Evolutionary conservation across 2,797 vertebrate genomes (phyloP).

Genomic region (Sebastes jordani): DNA sequence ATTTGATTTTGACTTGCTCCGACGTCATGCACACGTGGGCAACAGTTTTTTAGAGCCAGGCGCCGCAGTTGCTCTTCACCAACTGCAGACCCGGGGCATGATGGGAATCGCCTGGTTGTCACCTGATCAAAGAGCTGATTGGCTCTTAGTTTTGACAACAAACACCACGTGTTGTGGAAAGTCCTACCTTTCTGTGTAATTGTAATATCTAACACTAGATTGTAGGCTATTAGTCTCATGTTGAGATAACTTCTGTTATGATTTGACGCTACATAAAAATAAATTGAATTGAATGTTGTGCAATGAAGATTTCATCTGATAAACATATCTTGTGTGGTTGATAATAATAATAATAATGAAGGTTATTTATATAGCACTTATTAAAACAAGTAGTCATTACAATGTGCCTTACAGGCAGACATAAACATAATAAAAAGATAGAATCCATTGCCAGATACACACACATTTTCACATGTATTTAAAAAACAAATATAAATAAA

Average conservation of each 20-base stretch:
- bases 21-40: not conserved
- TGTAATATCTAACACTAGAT: not conserved
- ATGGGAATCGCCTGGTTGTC: not conserved
- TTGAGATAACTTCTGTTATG: too few species aligned
- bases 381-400: not conserved
- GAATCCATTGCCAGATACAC: too few species aligned
- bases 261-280: too few species aligned
- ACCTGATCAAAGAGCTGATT: not conserved
- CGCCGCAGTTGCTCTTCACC: not conserved
- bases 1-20: too few species aligned
- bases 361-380: not conserved
- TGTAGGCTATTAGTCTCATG: not conserved
- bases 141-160: not conserved
- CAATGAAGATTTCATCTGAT: not conserved
- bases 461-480: not conserved
- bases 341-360: not conserved
- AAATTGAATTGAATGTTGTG: not conserved
- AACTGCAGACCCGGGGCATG: not conserved
- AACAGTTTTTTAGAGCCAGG: too few species aligned
- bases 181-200: not conserved
- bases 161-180: not conserved
- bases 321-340: not conserved
- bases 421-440: too few species aligned
- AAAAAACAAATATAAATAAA: not conserved
- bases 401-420: not conserved